Evolutionary conservation across 2,888 invertebrate genomes (phyloP).

Genomic region (Ecdyonurus torrentis): DNA sequence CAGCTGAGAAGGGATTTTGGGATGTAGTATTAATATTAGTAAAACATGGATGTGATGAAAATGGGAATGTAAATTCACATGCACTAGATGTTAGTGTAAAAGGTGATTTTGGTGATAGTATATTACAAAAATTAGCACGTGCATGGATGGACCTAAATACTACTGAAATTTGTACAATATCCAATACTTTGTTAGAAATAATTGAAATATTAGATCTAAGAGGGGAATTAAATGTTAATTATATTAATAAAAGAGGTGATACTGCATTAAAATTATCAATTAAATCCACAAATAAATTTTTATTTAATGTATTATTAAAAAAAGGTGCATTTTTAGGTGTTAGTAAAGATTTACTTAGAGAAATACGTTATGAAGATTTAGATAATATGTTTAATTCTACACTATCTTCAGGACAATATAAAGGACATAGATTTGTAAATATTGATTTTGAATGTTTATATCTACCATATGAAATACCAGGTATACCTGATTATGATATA

Average conservation of each 20-base stretch:
- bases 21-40: neutral
- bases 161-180: too few relatives aligned
- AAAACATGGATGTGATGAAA: neutral
- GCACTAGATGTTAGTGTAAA: neutral
- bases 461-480: neutral
- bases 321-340: neutral
- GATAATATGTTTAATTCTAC: neutral
- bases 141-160: too few relatives aligned
- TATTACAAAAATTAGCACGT: neutral
- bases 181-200: neutral
- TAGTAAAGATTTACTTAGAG: neutral
- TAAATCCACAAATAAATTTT: neutral
- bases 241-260: neutral
- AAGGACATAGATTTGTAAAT: neutral
- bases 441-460: neutral
- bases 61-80: too few relatives aligned
- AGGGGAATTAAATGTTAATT: neutral
- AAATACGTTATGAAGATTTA: neutral
- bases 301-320: neutral
- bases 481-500: neutral
- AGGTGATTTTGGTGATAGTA: neutral
- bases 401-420: neutral
- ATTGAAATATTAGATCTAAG: neutral
- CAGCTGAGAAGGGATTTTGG: neutral
- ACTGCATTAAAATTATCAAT: neutral